Percentiles rank a stretch among this genome's conserved stretches.
Evolutionary conservation across 2,888 invertebrate genomes (phyloP).

Genomic region (Acronicta psi): DNA sequence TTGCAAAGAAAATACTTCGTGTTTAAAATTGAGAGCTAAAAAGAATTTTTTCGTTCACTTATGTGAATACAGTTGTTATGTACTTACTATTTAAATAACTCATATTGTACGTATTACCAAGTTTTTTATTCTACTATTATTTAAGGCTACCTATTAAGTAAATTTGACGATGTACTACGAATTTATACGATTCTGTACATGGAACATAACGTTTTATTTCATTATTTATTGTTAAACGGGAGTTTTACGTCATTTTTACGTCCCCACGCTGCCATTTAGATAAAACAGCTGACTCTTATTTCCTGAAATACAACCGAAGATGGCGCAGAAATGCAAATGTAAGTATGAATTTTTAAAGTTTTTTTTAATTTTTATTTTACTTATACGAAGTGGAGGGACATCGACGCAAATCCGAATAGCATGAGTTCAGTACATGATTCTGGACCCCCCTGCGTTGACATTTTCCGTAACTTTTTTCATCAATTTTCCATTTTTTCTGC

Average conservation of each 20-base stretch:
- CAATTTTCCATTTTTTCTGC: too few relatives aligned
- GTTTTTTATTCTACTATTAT: too few relatives aligned
- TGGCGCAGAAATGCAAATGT: conserved; percentile 49
- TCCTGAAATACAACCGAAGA: conserved; percentile 72
- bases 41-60: not conserved
- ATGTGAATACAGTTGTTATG: not conserved
- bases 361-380: conserved; percentile 24
- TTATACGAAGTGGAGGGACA: too few relatives aligned
- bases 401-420: too few relatives aligned
- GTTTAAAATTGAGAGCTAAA: not conserved
- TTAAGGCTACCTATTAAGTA: not conserved
- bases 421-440: too few relatives aligned
- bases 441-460: too few relatives aligned
- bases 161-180: conserved; percentile 17
- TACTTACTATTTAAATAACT: not conserved
- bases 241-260: conserved; percentile 81
- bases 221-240: conserved; percentile 77
- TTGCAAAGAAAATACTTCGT: conserved; percentile 1
- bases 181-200: conserved; percentile 47
- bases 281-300: conserved; percentile 81
- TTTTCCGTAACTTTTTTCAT: too few relatives aligned
- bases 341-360: conserved; percentile 31
- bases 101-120: not conserved
- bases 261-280: conserved; percentile 79
- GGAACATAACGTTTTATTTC: conserved; percentile 72